Base-by-base conservation (phyloP, 2,113 vertebrate genomes). In the Tragulus kanchil region DNA sequence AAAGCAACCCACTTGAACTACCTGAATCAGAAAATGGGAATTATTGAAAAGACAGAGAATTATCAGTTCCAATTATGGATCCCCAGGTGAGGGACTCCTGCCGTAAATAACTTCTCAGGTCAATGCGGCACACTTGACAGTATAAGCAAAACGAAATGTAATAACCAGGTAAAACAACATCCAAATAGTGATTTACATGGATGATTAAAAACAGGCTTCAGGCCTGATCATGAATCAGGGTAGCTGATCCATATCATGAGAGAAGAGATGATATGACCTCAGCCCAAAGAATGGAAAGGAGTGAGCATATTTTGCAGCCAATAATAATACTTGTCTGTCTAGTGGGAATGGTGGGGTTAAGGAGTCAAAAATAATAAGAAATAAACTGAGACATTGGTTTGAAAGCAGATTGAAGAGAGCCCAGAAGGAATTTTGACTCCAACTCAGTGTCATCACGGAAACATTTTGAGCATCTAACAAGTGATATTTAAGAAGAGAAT, bases 21-120 rank as follows among this genome's bases (percentile, higher is more conserved):
- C 31, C 19, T 94, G 93, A 25, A n/a, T 15, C 54, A 89, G 58
- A 87, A 95, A 93, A 10, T 58, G 10, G 52, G 67, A 96, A 96
- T 59, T 86, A 79, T 26, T 75, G 21, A 78, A 88, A 92, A 14
- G 28, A 36, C 61, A 73, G 62, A 83, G 36, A 42, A 54, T 78
- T 36, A 23, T 81, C 67, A 17, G 3, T 58, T 2, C n/a, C 82
- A 82, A 12, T 58, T 36, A 5, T 52, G 48, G 10, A 25, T 71
- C 2, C 82, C 71, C 4, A 56, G 31, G 50, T 71, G 19, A 96
- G 45, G 83, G n/a, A 45, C 7, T 15, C 78, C 69, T 87, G 36
- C 56, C 65, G 2, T 69, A 85, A 86, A 79, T 58, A 48, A 85
- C 31, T 81, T 77, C 91, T 69, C 48, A 26, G n/a, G 13, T 84